Percentiles rank a stretch among this genome's conserved stretches.
Evolutionary conservation across 2,113 vertebrate genomes (phyloP).

Genomic region (Elephas maximus): DNA sequence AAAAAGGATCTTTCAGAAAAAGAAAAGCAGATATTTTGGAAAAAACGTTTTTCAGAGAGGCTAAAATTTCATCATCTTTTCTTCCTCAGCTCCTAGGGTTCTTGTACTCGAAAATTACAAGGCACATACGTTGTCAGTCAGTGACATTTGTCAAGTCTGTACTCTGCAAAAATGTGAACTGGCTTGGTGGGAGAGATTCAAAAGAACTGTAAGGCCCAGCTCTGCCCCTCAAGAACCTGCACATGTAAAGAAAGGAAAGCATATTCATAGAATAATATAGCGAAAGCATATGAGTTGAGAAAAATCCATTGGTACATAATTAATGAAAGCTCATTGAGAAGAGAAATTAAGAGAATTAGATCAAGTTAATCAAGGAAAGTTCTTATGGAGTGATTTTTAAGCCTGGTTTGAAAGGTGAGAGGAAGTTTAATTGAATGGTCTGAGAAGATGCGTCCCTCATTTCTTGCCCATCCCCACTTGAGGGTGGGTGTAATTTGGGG

Average conservation of each 20-base stretch:
- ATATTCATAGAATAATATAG: conserved; percentile 39
- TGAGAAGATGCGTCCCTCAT: neutral
- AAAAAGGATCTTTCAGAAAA: neutral
- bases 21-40: neutral
- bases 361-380: conserved; percentile 69
- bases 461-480: neutral
- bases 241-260: conserved; percentile 39
- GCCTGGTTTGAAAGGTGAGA: conserved; percentile 50
- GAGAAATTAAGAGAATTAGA: conserved; percentile 65
- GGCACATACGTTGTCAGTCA: neutral
- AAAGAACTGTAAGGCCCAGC: neutral
- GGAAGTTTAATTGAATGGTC: neutral
- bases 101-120: conserved; percentile 38
- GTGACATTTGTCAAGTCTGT: conserved; percentile 43
- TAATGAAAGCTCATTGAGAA: conserved; percentile 70
- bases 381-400: conserved; percentile 48
- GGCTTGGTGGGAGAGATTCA: neutral
- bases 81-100: conserved; percentile 46
- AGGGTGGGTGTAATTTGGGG: neutral
- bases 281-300: conserved; percentile 27
- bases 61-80: conserved; percentile 19
- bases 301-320: conserved; percentile 69
- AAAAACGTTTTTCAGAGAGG: conserved; percentile 12
- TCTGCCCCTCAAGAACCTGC: conserved; percentile 37
- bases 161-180: conserved; percentile 33